Conservation (phyloP, 2,888 invertebrate genomes). For the Nipponacmea schrenckii region DNA sequence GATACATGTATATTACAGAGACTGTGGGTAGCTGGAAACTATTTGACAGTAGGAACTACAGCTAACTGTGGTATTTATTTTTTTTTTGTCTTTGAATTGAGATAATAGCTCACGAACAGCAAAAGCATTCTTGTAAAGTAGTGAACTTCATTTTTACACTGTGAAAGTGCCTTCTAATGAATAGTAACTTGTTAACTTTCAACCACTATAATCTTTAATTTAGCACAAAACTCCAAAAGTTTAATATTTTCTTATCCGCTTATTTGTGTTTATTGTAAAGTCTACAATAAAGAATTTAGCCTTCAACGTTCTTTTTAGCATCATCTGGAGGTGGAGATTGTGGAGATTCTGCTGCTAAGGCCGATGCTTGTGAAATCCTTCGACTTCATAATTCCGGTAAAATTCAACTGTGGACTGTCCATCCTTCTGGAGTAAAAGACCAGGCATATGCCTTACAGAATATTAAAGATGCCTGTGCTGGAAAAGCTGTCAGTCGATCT, state of each 20-base stretch:
- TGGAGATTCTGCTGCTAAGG: constrained; percentile 27
- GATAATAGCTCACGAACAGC: too few species aligned
- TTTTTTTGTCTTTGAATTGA: too few species aligned
- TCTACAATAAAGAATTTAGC: too few species aligned
- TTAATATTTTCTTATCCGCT: too few species aligned
- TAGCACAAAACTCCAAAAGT: too few species aligned
- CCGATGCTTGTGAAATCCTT: constrained; percentile 35
- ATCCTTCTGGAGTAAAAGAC: constrained; percentile 45
- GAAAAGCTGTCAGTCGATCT: constrained; percentile 35
- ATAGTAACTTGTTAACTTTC: too few species aligned
- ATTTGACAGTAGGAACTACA: constrained; percentile 11
- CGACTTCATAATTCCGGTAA: constrained; percentile 29
- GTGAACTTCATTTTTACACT: too few species aligned
- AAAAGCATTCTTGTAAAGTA: too few species aligned
- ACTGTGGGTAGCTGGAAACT: constrained; percentile 27
- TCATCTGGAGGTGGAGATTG: constrained; percentile 21
- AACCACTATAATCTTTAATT: too few species aligned
- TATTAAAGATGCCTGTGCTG: constrained; percentile 42
- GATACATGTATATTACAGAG: constrained; percentile 14
- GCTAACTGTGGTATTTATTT: constrained; percentile 19
- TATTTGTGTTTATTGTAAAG: too few species aligned
- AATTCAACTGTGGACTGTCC: constrained; percentile 36
- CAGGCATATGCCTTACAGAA: constrained; percentile 47
- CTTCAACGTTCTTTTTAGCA: background rate
- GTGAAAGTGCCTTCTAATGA: too few species aligned